Base-by-base conservation (phyloP, 2,888 invertebrate species). In the Drosophila vallismaia region DNA sequence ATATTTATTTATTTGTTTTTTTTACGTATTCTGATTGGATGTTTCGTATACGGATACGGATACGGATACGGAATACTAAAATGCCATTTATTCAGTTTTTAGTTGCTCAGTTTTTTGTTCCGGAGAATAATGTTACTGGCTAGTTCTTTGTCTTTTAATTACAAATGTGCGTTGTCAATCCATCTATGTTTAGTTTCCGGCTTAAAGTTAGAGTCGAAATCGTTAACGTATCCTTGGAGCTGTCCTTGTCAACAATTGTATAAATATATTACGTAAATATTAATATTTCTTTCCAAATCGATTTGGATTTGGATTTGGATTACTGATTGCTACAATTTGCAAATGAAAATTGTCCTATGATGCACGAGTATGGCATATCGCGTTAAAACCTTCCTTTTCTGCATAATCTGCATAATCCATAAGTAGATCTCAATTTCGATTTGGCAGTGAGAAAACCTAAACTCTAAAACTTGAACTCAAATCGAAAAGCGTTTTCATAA, bases 271-370 rank as follows among this genome's bases (percentile, higher is more conserved):
- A 52, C 44, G 51, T 69, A 55, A 44, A 54, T 79, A 77, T 62
- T 69, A 40, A 50, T 49, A 28, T 58, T 71, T 58, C n/a, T 49
- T 19, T 64, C 19, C 19, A 19, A 19, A 51, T 70, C 55, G 26
- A 29, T 33, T 52, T 71, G 56, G 26, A 55, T 64, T 54, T 70
- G 53, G 26, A 29, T 33, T 52, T 71, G 56, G 26, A 55, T 79
- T 76, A 74, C 77, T 85, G 85, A 83, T 83, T 85, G 85, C 85
- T 82, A 85, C 77, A 74, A 63, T 71, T 85, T 85, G 85, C 82
- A 82, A 82, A 81, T 71, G 53, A 81, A 81, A 70, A 75, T 74
- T 75, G 50, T 59, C 74, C 33, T 70, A 54, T 50, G 42, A 19
- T 2, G 19, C 19, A 19, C 19, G 19, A 19, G 19, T 19, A 19